Evolutionary conservation across 1,140 invertebrate species (phyloP), one percentile per base, ranked within the genome.

Genomic region (Aphaenogaster ashmeadi): DNA sequence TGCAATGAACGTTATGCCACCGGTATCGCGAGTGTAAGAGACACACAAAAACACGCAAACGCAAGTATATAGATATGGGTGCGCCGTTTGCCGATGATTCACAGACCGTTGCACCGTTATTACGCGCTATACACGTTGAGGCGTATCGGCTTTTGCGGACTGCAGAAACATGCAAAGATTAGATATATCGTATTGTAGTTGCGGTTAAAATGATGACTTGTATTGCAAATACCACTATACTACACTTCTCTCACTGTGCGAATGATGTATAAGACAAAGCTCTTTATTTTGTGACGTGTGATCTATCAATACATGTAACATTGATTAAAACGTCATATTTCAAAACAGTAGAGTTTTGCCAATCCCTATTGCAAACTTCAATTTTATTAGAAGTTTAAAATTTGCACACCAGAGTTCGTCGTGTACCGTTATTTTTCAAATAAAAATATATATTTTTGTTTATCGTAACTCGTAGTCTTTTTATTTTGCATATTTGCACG

Each of bases 61-160:
- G 89, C 56, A 83, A 58, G 54, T 87, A 74, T 81, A 80, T 38
- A 50, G 52, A 71, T 67, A 77, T 90, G 89, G 90, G 90, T 88
- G 90, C 83, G 90, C 80, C 88, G 87, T 90, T 90, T 91, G 41
- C 86, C 89, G 89, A 91, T 91, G 89, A 91, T 88, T 91, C 90
- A 91, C 81, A 75, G 77, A 38, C 66, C 75, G 71, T 52, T 60
- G 90, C 89, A 87, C 88, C 85, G 88, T 90, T 90, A 90, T 90
- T 90, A 83, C 62, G 52, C 56, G 75, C 13, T 77, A 56, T 79
- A 74, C 56, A 74, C 36, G 36, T 13, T 27, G 38, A 60, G 38
- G 27, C 58, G 41, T 77, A 56, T 60, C 78, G 56, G 60, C 54
- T 72, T 21, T 38, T 60, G 60, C 71, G 8, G 69, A 60, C 18